These are phyloP conservation scores for Watsonalla cultraria DNA, from an alignment of 2,888 invertebrate genomes.

Conservation along the genomic window DNA sequence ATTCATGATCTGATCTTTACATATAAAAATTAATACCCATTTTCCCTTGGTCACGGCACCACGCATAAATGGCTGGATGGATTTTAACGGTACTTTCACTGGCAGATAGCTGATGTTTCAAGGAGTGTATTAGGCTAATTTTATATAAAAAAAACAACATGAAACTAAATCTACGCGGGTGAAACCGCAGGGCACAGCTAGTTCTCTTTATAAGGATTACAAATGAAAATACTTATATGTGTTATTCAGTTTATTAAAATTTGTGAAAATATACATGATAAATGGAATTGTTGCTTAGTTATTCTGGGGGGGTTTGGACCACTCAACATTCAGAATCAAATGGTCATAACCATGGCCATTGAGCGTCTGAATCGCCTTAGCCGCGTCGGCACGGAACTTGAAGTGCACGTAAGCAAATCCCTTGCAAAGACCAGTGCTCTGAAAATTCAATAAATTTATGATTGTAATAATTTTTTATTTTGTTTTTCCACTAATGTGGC, in stretches of 20 bases:
- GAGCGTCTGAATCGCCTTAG: conserved; percentile 91
- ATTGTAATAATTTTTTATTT: not conserved
- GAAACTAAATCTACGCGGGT: too few relatives aligned
- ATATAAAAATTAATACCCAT: too few relatives aligned
- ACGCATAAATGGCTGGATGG: too few relatives aligned
- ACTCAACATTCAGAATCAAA: conserved; percentile 98
- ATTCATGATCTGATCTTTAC: too few relatives aligned
- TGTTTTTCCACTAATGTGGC: too few relatives aligned
- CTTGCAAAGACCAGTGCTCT: conserved; percentile 90
- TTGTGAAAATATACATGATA: conserved; percentile 20
- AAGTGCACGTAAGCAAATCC: conserved; percentile 99
- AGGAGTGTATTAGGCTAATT: too few relatives aligned
- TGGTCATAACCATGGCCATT: conserved; percentile 98
- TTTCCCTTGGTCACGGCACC: too few relatives aligned
- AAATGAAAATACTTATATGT: not conserved
- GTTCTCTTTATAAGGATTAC: too few relatives aligned
- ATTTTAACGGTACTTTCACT: too few relatives aligned
- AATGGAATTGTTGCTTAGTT: conserved; percentile 45
- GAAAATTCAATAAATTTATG: conserved; percentile 27
- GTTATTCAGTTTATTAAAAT: conserved; percentile 26
- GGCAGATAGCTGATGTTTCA: too few relatives aligned
- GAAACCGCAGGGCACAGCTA: too few relatives aligned
- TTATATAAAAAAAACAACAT: too few relatives aligned
- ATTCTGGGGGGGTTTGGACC: conserved; percentile 92
- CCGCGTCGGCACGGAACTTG: conserved; percentile 93